Percentiles rank a stretch among this genome's conserved stretches.
Evolutionary conservation across 2,797 vertebrate genomes (phyloP).

Genomic region (Malurus splendens): DNA sequence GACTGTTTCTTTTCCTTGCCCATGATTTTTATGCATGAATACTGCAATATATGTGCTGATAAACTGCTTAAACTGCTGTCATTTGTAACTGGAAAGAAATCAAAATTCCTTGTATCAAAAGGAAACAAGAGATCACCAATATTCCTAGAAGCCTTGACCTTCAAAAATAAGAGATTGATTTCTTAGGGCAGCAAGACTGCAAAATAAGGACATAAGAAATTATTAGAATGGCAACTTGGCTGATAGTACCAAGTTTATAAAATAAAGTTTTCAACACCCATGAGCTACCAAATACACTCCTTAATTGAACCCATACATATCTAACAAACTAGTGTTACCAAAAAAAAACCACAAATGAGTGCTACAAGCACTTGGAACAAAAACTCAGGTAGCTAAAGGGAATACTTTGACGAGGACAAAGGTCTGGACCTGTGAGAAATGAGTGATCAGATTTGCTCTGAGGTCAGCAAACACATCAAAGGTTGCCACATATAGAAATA

Average conservation of each 20-base stretch:
- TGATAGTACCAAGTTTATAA: not conserved
- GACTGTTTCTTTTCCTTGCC: rapidly evolving
- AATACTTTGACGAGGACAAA: not conserved
- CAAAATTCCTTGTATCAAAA: not conserved
- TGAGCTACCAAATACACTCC: not conserved
- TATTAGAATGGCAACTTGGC: not conserved
- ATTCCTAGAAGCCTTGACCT: not conserved
- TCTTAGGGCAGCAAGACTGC: not conserved
- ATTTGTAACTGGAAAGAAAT: not conserved
- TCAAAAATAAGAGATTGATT: not conserved
- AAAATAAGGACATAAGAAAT: not conserved
- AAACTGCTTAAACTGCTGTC: not conserved
- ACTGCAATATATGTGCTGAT: not conserved
- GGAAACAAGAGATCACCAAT: not conserved
- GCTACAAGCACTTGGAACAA: not conserved
- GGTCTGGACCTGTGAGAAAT: not conserved
- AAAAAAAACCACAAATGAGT: not conserved
- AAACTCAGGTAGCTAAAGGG: not conserved
- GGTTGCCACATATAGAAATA: not conserved
- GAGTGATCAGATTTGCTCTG: not conserved
- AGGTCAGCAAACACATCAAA: slow-evolving; percentile 21
- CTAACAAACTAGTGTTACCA: not conserved
- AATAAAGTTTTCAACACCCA: not conserved
- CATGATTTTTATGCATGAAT: not conserved
- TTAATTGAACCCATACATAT: not conserved